Base-by-base conservation (phyloP, 1,140 invertebrate genomes). In the Drosophila takahashii region DNA sequence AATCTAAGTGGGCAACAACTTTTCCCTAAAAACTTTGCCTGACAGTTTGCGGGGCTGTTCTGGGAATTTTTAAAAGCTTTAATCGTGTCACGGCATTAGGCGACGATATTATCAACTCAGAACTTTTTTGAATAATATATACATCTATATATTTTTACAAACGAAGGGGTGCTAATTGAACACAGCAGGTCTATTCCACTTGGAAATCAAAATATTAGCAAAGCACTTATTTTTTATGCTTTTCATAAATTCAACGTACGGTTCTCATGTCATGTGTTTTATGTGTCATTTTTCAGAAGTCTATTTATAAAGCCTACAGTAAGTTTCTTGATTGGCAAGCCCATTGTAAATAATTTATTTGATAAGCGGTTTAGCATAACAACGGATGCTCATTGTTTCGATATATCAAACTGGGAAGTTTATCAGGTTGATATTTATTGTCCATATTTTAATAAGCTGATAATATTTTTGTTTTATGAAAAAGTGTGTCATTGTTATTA, bases 1-100 rank as follows among this genome's bases (percentile, higher is more conserved):
- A 87, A 86, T 87, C 77, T 87, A 87, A 87, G 83, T 86, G 83
- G 77, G 58, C 72, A 87, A 72, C 83, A 87, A 86, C 83, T 86
- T 86, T 75, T 73, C 59, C 42, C 59, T 39, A 3, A 65, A 70
- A 87, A 75, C 53, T 87, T 86, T 71, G 60, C 9, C 69, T 60
- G 75, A 87, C 75, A 83, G 65, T 86, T 77, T 78, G 81, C 41
- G 27, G 27, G 4, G 27, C 27, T 29, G 56, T 47, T 51, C 44
- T 50, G 50, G 48, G n/a, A 51, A 37, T 51, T 56, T 52, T 48
- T 56, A 59, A 75, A 52, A 86, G 75, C 65, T 66, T 83, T 72
- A 87, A 86, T 77, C 79, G 70, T 76, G 70, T 72, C 64, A 70
- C 57, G 66, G 29, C 45, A 84, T 84, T 76, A 79, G 60, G 44